Percentiles rank a stretch among this genome's conserved stretches.
Conservation (phyloP, 2,797 vertebrate species). For the Mormyrus hasselquistii region DNA sequence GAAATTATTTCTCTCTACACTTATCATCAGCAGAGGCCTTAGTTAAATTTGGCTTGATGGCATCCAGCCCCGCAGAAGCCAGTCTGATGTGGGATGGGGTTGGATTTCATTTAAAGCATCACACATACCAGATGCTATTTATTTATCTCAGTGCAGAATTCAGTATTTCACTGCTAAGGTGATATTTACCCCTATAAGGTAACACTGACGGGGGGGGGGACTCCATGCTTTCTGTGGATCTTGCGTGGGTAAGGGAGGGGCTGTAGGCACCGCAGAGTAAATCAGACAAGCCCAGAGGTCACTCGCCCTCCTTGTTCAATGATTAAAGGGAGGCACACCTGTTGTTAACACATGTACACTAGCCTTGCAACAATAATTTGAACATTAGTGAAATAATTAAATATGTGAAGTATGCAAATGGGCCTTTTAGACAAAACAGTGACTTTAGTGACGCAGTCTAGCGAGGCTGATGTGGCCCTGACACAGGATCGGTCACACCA, state of each 20-base stretch:
- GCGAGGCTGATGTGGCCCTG: background rate
- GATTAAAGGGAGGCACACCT: background rate
- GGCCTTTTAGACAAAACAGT: background rate
- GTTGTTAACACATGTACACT: background rate
- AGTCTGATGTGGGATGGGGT: background rate
- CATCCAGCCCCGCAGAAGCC: background rate
- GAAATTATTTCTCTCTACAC: background rate
- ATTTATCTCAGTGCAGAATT: background rate
- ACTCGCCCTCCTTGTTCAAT: background rate
- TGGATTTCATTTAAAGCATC: background rate
- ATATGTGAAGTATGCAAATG: background rate
- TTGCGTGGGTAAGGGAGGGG: background rate
- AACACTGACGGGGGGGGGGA: background rate
- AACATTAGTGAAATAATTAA: constrained; percentile 1
- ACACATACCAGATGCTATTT: background rate
- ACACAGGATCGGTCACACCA: background rate
- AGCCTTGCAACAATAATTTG: background rate
- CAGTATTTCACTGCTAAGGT: background rate
- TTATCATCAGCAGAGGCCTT: background rate
- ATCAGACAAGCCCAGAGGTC: background rate
- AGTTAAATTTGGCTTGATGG: background rate
- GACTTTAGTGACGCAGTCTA: background rate
- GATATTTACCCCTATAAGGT: background rate
- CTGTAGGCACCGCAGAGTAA: background rate
- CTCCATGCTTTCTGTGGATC: background rate